phyloP scores from a whole-genome alignment of 2,888 invertebrate genomes.

The Hyposoter didymator region DNA sequence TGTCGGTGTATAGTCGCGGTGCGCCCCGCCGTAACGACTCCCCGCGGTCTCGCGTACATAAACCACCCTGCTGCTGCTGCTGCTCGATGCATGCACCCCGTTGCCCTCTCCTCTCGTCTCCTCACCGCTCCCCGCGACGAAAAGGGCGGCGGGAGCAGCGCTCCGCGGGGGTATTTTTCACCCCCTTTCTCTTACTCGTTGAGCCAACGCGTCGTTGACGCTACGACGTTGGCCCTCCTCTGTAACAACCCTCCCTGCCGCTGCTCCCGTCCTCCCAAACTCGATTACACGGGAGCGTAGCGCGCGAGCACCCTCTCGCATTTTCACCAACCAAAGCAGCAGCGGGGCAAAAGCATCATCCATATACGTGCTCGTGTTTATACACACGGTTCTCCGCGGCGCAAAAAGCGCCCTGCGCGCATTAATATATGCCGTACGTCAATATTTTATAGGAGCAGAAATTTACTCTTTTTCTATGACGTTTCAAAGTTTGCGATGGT shows the following conservation, averaged over 20 bases:
- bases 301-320: background rate
- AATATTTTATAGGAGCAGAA: too few species aligned
- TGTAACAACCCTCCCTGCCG: slow-evolving; percentile 64
- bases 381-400: slow-evolving; percentile 41
- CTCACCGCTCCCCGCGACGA: slow-evolving; percentile 37
- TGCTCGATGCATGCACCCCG: background rate
- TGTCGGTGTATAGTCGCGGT: slow-evolving; percentile 77
- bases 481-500: too few species aligned
- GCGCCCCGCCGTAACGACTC: slow-evolving; percentile 73
- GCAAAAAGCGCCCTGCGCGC: slow-evolving; percentile 41
- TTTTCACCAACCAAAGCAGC: background rate
- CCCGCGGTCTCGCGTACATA: slow-evolving; percentile 54
- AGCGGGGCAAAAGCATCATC: slow-evolving; percentile 45
- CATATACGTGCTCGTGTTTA: slow-evolving; percentile 58
- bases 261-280: slow-evolving; percentile 63
- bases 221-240: slow-evolving; percentile 59
- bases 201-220: slow-evolving; percentile 21
- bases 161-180: background rate
- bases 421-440: slow-evolving; percentile 28
- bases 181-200: slow-evolving; percentile 50
- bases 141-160: background rate
- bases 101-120: slow-evolving; percentile 43
- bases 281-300: slow-evolving; percentile 71
- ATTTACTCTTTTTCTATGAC: too few species aligned
- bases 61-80: background rate